Evolutionary conservation across 2,113 vertebrate genomes (phyloP).

Genomic region (Zosterops borbonicus): DNA sequence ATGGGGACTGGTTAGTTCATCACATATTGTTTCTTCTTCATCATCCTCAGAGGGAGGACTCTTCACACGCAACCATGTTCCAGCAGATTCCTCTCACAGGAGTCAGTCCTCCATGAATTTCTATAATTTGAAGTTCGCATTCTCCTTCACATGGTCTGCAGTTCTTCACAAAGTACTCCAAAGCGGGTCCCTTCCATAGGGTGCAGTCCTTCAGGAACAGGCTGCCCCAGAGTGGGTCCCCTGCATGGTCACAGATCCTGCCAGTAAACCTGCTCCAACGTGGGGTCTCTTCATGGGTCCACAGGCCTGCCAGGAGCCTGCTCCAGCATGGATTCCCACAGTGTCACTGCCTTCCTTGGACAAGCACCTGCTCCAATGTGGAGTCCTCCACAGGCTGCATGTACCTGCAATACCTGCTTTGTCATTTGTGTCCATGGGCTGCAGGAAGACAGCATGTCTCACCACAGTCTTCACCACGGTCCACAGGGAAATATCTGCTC

Average conservation of each 20-base stretch:
- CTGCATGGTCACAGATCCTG: accelerated
- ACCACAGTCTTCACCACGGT: accelerated
- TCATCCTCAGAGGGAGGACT: background rate
- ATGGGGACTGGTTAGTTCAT: background rate
- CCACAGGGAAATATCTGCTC: background rate
- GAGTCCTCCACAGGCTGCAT: background rate
- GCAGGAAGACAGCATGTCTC: too few relatives aligned
- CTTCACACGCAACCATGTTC: background rate
- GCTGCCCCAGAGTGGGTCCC: background rate
- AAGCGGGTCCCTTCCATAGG: background rate
- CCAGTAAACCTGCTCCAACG: background rate
- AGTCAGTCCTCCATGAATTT: background rate
- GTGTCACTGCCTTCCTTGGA: background rate
- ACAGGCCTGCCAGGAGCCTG: background rate
- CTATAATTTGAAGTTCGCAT: accelerated
- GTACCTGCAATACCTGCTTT: background rate
- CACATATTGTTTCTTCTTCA: background rate
- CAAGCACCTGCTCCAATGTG: accelerated
- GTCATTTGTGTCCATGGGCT: accelerated
- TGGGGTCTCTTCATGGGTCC: background rate
- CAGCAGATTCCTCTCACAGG: background rate
- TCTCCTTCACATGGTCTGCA: background rate
- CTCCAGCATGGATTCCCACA: background rate
- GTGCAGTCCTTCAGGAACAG: background rate
- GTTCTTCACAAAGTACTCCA: background rate